Evolutionary conservation across 2,797 vertebrate genomes (phyloP).

Genomic region (Decapterus maruadsi): DNA sequence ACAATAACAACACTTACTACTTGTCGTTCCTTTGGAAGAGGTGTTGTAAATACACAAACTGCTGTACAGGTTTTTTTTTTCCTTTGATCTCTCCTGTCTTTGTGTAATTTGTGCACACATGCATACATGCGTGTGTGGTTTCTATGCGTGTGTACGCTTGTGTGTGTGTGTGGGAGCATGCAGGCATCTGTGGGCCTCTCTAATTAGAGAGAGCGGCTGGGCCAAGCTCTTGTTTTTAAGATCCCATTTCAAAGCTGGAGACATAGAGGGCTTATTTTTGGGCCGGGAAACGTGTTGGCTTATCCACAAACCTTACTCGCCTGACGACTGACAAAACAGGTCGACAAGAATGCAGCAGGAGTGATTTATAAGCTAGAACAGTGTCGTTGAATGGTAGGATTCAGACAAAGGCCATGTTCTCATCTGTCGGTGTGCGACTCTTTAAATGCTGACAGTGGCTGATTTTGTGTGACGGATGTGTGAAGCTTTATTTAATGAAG

Average conservation of each 20-base stretch:
- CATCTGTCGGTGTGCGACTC: constrained; percentile 42
- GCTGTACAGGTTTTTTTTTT: constrained; percentile 56
- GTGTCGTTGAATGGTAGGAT: constrained; percentile 27
- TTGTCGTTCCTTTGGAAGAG: constrained; percentile 54
- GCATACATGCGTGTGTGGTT: constrained; percentile 26
- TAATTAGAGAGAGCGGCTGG: constrained; percentile 80
- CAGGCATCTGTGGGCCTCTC: constrained; percentile 80
- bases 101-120: constrained; percentile 57
- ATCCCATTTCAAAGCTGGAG: constrained; percentile 80
- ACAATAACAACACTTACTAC: constrained; percentile 49
- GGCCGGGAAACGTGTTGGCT: constrained; percentile 75
- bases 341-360: constrained; percentile 16
- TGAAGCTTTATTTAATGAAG: constrained; percentile 57
- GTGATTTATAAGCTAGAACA: constrained; percentile 23
- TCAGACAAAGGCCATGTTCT: constrained; percentile 57
- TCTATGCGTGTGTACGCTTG: constrained; percentile 40
- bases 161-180: constrained; percentile 44
- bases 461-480: constrained; percentile 55
- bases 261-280: constrained; percentile 79
- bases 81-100: constrained; percentile 73
- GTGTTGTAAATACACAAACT: constrained; percentile 70
- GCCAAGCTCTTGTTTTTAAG: constrained; percentile 83
- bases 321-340: constrained; percentile 55
- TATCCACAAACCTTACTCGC: constrained; percentile 64
- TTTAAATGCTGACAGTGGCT: constrained; percentile 47